Conservation (phyloP, 2,113 vertebrate genomes). For the Eptesicus fuscus region DNA sequence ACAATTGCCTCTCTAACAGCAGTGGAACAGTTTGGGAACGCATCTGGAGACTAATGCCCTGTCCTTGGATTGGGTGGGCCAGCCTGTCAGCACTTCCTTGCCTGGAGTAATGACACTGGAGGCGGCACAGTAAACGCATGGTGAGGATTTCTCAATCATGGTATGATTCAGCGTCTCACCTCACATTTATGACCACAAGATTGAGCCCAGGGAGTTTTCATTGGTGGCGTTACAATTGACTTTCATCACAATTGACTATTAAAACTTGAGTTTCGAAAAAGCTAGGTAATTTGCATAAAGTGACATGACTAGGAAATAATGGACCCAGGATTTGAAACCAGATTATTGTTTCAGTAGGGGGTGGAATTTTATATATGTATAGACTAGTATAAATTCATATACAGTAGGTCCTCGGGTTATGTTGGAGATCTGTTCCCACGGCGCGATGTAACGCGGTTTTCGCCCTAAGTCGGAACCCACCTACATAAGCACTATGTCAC, state of each 20-base stretch:
- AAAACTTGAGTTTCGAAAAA: conserved; percentile 34
- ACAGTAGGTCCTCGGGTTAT: too few relatives aligned
- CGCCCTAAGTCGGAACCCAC: too few relatives aligned
- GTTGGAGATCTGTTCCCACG: too few relatives aligned
- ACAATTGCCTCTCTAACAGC: conserved; percentile 26
- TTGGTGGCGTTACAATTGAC: neutral
- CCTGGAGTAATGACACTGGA: neutral
- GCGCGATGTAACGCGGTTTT: too few relatives aligned
- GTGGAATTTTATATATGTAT: neutral
- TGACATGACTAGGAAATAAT: neutral
- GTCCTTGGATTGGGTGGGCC: neutral
- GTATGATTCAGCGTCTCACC: neutral
- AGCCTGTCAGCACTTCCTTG: neutral
- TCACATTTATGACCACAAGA: conserved; percentile 4
- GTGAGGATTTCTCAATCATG: neutral
- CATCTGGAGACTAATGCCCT: conserved; percentile 8
- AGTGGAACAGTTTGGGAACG: conserved; percentile 11
- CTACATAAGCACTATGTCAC: too few relatives aligned
- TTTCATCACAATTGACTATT: neutral
- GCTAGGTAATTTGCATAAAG: neutral
- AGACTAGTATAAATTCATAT: neutral
- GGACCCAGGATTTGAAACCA: neutral
- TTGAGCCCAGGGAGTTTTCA: neutral
- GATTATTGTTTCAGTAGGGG: neutral
- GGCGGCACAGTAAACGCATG: neutral